A percentile compares a stretch with the other conserved stretches of the same genome.
phyloP scores from a whole-genome alignment of 2,113 vertebrate species.

The Gallinago undulata region DNA sequence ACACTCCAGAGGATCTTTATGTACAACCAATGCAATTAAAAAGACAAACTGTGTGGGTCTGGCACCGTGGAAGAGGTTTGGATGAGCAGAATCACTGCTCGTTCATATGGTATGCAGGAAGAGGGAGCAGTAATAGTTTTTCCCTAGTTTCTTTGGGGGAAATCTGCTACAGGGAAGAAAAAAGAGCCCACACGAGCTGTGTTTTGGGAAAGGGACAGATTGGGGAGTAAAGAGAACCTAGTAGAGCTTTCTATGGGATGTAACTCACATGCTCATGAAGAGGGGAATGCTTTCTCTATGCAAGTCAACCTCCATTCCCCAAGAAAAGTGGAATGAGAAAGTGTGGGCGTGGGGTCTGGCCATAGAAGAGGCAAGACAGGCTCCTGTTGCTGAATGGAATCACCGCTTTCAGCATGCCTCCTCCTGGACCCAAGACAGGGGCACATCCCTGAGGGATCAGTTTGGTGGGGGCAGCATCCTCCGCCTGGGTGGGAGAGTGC shows the following conservation, averaged over 20 bases:
- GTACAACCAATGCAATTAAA: not conserved
- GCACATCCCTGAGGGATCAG: not conserved
- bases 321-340: not conserved
- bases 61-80: not conserved
- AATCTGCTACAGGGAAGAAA: not conserved
- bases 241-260: not conserved
- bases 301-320: not conserved
- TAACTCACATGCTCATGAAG: not conserved
- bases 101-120: not conserved
- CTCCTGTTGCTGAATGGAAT: not conserved
- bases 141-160: rapidly evolving
- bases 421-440: not conserved
- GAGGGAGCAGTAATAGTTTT: not conserved
- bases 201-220: not conserved
- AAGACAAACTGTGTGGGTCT: not conserved
- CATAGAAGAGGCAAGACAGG: not conserved
- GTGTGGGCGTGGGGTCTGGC: not conserved
- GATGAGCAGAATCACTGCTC: not conserved
- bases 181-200: not conserved
- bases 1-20: not conserved
- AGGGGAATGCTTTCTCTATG: not conserved
- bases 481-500: not conserved
- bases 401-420: not conserved
- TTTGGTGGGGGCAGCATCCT: not conserved
- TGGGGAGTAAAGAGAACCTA: not conserved